Evolutionary conservation across 35 echinoderm and acorn worm species (phyloP), one percentile per base, ranked within the genome.

Genomic region (Strongylocentrotus purpuratus): DNA sequence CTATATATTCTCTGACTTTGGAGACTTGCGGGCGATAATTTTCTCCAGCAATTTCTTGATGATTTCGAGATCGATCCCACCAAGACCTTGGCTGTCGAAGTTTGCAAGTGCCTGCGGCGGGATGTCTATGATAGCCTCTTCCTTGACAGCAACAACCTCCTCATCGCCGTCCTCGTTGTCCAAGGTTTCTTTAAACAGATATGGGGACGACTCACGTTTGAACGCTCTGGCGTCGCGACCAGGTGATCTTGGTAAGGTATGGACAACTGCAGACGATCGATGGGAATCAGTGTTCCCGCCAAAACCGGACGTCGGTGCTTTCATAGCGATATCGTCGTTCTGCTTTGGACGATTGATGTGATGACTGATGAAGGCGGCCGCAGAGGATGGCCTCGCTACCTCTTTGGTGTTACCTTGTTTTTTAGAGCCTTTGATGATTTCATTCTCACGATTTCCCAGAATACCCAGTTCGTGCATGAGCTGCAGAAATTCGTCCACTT

Each of bases 11-110:
- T 2, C 32, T 25, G 25, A 46, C 45, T 33, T 35, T 33, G 14
- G 2, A 33, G 32, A 46, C 32, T 88, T 33, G 87, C 47, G 41
- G 31, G 91, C 14, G 13, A 92, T 31, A 11, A 92, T 31, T 48
- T 17, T 15, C 91, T 92, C 91, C n/a, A 92, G 91, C 47, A 92
- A 48, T 31, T 92, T 9, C 28, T 55, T 92, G n/a, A 92, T 92
- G 47, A 46, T 55, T 31, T 92, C 91, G 4, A 92, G 91, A 48
- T 92, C 91, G 4, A 91, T 31, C 22, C 17, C 32, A 33, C 6
- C 22, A 11, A 48, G 28, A 11, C 45, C 87, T 7, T 88, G 0
- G 14, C 7, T 46, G 33, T 88, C 17, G 13, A 35, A 32, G n/a
- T 92, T 55, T 31, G 47, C 87, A 14, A 33, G 32, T 46, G 14